These are phyloP conservation scores for Drosophila engyochracea DNA, from an alignment of 2,888 invertebrate species.

Conservation along the genomic window DNA sequence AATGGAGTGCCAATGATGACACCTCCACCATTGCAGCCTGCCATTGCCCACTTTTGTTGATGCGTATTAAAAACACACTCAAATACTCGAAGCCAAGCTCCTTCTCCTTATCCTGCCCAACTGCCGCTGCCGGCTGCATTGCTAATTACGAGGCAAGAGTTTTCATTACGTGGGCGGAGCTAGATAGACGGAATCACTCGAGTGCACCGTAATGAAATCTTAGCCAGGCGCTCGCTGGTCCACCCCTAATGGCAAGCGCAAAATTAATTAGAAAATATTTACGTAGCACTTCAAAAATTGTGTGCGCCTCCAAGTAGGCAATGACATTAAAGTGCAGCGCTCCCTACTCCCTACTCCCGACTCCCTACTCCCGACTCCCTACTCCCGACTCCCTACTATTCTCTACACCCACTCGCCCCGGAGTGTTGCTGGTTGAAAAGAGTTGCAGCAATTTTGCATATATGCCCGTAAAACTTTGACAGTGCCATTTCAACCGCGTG, in stretches of 20 bases:
- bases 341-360: background rate
- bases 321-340: conserved; percentile 47
- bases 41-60: conserved; percentile 57
- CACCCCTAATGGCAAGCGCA: conserved; percentile 55
- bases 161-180: conserved; percentile 53
- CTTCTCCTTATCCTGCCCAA: background rate
- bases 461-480: conserved; percentile 45
- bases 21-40: conserved; percentile 29
- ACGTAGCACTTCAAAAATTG: conserved; percentile 73
- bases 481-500: conserved; percentile 53
- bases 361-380: background rate
- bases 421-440: background rate
- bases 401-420: background rate
- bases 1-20: conserved; percentile 43
- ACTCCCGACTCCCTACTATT: background rate
- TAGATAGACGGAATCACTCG: conserved; percentile 41
- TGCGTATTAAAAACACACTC: conserved; percentile 63
- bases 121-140: conserved; percentile 45
- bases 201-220: conserved; percentile 78
- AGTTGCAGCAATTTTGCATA: conserved; percentile 10
- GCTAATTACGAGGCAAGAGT: conserved; percentile 74
- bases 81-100: conserved; percentile 47
- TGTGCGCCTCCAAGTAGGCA: conserved; percentile 56
- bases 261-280: conserved; percentile 83
- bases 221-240: conserved; percentile 33